Evolutionary conservation across 2,113 vertebrate species (phyloP).

Genomic region (Scomber scombrus): DNA sequence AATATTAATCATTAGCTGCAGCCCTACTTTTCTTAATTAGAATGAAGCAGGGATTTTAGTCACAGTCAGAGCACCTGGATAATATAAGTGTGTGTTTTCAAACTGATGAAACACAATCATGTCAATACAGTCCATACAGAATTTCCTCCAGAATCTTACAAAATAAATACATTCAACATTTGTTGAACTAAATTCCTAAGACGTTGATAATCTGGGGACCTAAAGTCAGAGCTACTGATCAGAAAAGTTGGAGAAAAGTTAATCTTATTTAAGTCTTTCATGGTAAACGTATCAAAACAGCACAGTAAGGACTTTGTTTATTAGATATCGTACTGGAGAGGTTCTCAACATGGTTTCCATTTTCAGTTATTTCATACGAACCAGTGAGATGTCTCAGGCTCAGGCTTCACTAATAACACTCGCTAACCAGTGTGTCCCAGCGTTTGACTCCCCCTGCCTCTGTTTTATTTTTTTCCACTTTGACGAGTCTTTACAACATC

Average conservation of each 20-base stretch:
- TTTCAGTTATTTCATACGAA: constrained; percentile 51
- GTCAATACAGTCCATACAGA: not conserved
- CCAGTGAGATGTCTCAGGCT: constrained; percentile 48
- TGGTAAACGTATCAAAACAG: not conserved
- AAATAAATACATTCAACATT: not conserved
- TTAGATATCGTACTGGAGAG: constrained; percentile 1
- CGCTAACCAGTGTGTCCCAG: constrained; percentile 46
- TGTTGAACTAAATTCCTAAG: not conserved
- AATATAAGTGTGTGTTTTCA: not conserved
- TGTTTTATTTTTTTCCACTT: constrained; percentile 46
- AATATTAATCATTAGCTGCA: too few relatives aligned
- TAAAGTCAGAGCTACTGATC: not conserved
- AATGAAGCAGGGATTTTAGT: not conserved
- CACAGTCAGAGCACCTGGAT: not conserved
- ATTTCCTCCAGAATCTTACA: not conserved
- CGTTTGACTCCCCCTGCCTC: constrained; percentile 34
- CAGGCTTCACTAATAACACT: constrained; percentile 54
- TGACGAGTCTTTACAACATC: constrained; percentile 69
- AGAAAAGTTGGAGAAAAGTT: constrained; percentile 10
- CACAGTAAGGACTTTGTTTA: not conserved
- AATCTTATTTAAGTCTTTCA: not conserved
- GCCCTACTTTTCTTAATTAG: too few relatives aligned
- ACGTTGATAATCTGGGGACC: not conserved
- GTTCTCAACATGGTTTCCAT: constrained; percentile 56
- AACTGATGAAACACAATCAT: not conserved